A percentile compares a stretch with the other conserved stretches of the same genome.
Evolutionary conservation across 2,888 invertebrate genomes (phyloP).

Genomic region (Chirona hameri): DNA sequence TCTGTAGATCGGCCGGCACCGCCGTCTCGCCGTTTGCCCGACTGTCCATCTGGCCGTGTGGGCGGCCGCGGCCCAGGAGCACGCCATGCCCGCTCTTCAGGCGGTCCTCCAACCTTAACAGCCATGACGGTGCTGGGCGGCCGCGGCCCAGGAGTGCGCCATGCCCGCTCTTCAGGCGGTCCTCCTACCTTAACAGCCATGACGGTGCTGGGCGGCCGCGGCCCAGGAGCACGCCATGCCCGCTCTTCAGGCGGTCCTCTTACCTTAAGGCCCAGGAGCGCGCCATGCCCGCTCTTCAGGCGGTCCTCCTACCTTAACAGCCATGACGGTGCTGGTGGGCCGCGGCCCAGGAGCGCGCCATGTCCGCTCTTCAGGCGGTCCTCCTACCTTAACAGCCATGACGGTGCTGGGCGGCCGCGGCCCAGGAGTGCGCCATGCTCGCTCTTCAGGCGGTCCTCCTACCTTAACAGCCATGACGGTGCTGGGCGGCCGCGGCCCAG

Average conservation of each 20-base stretch:
- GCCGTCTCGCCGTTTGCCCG: too few species aligned
- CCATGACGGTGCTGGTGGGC: conserved; percentile 90
- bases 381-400: conserved; percentile 89
- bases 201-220: conserved; percentile 82
- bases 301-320: conserved; percentile 72
- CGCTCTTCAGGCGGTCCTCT: conserved; percentile 51
- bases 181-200: conserved; percentile 89
- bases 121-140: conserved; percentile 93
- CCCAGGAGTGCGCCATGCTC: too few species aligned
- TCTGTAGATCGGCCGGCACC: too few species aligned
- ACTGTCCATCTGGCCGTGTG: too few species aligned
- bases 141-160: too few species aligned
- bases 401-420: conserved; percentile 86
- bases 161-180: too few species aligned
- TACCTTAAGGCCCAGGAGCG: too few species aligned
- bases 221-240: conserved; percentile 86
- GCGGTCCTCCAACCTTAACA: conserved; percentile 66
- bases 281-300: too few species aligned
- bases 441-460: conserved; percentile 39
- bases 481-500: conserved; percentile 86
- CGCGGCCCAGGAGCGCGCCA: conserved; percentile 86
- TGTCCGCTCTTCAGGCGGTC: conserved; percentile 60
- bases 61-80: too few species aligned
- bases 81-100: too few species aligned
- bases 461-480: conserved; percentile 98